phyloP scores from a whole-genome alignment of 2,113 vertebrate genomes.

The Fregata magnificens region DNA sequence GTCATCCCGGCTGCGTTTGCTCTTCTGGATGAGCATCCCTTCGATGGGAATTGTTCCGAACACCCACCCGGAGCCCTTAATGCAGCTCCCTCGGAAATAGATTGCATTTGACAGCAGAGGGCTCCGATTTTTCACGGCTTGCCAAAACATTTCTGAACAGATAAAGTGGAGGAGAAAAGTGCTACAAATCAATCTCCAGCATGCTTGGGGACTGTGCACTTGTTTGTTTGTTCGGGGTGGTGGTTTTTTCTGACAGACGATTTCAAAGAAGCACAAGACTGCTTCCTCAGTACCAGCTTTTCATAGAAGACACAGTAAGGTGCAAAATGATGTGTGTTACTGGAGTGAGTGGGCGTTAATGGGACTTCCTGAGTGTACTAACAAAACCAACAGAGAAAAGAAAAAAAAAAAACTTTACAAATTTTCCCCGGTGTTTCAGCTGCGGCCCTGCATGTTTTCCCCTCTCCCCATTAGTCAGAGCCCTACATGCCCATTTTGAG shows the following conservation, averaged over 20 bases:
- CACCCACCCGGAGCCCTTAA: background rate
- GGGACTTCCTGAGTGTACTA: slow-evolving; percentile 43
- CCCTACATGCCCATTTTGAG: fast-evolving
- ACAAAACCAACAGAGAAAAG: slow-evolving; percentile 20
- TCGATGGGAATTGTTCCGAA: background rate
- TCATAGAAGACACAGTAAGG: slow-evolving; percentile 55
- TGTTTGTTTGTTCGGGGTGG: slow-evolving; percentile 10
- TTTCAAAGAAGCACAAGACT: slow-evolving; percentile 49
- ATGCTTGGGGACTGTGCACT: background rate
- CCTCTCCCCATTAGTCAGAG: background rate
- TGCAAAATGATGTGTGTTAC: slow-evolving; percentile 46
- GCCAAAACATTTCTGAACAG: slow-evolving; percentile 39
- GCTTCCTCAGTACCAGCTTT: slow-evolving; percentile 36
- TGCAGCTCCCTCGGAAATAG: background rate
- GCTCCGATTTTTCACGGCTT: slow-evolving; percentile 21
- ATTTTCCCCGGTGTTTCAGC: background rate
- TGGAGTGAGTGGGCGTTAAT: slow-evolving; percentile 61
- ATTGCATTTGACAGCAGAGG: background rate
- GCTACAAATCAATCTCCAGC: slow-evolving; percentile 13
- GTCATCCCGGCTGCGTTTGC: background rate
- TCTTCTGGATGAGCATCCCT: background rate
- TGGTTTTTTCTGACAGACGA: background rate
- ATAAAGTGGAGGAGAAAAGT: background rate
- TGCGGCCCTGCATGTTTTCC: background rate
- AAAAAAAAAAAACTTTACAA: background rate